Percentiles rank a stretch among this genome's conserved stretches.
Evolutionary conservation across 2,888 invertebrate genomes (phyloP).

Genomic region (Sisyra nigra): DNA sequence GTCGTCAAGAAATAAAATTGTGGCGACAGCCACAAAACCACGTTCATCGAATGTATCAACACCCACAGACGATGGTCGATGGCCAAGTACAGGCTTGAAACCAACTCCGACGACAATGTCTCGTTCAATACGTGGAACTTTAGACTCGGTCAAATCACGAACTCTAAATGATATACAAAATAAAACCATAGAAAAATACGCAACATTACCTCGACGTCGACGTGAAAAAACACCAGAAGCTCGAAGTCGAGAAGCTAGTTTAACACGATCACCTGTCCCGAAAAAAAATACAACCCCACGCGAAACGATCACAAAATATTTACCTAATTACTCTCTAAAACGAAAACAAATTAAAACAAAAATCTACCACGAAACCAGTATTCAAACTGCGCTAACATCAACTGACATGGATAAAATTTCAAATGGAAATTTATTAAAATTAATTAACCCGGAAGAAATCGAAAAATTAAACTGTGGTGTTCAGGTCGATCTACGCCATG

Average conservation of each 20-base stretch:
- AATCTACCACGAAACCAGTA: constrained; percentile 65
- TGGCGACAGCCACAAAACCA: constrained; percentile 1
- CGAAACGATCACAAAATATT: constrained; percentile 19
- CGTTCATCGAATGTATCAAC: constrained; percentile 2
- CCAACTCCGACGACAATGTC: constrained; percentile 17
- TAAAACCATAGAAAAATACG: constrained; percentile 50
- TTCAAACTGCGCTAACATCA: constrained; percentile 61
- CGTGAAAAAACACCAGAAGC: constrained; percentile 37
- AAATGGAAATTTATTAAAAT: constrained; percentile 33
- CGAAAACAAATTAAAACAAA: constrained; percentile 35
- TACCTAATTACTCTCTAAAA: constrained; percentile 32
- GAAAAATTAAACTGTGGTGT: constrained; percentile 21
- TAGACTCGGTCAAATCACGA: too few species aligned
- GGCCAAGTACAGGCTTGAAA: constrained; percentile 39
- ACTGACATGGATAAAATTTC: constrained; percentile 56
- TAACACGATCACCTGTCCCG: constrained; percentile 24
- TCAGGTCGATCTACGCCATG: constrained; percentile 38
- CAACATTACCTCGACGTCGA: constrained; percentile 58
- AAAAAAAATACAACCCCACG: constrained; percentile 17
- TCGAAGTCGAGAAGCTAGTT: constrained; percentile 25
- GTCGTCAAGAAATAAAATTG: background rate
- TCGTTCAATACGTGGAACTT: constrained; percentile 22
- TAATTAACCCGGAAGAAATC: constrained; percentile 19
- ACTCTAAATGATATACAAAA: constrained; percentile 18
- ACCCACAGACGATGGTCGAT: constrained; percentile 46